Conservation (phyloP, 1,140 invertebrate genomes). For the Drosophila pandora region DNA sequence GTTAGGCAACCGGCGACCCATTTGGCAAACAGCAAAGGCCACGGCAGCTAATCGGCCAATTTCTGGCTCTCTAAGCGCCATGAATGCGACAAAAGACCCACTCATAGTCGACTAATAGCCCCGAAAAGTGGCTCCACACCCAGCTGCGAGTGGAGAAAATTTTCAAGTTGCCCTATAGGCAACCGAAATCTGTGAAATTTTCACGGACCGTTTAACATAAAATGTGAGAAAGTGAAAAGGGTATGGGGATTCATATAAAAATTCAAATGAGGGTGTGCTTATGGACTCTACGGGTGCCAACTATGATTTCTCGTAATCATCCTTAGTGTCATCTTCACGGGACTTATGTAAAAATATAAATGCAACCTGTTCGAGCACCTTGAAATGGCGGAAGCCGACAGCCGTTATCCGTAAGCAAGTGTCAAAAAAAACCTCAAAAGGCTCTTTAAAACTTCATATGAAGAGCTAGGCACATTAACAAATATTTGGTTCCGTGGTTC, state of each 20-base stretch:
- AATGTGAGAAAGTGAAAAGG: slow-evolving; percentile 67
- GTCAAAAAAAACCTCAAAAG: slow-evolving; percentile 46
- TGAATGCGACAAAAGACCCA: slow-evolving; percentile 29
- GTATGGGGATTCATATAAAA: slow-evolving; percentile 30
- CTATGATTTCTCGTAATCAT: not conserved
- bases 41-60: slow-evolving; percentile 2
- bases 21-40: slow-evolving; percentile 15
- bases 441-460: slow-evolving; percentile 37
- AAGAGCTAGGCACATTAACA: slow-evolving; percentile 63
- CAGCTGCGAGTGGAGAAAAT: slow-evolving; percentile 41
- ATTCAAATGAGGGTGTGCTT: slow-evolving; percentile 4
- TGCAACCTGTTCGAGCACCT: slow-evolving; percentile 26
- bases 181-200: slow-evolving; percentile 28
- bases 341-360: slow-evolving; percentile 27
- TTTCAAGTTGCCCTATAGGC: slow-evolving; percentile 3
- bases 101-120: slow-evolving; percentile 23
- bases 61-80: slow-evolving; percentile 16
- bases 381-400: slow-evolving; percentile 40
- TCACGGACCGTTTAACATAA: slow-evolving; percentile 50
- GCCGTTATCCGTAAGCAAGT: slow-evolving; percentile 15
- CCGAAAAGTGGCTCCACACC: slow-evolving; percentile 46
- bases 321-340: slow-evolving; percentile 1
- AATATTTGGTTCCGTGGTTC: slow-evolving; percentile 44
- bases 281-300: not conserved
- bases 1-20: slow-evolving; percentile 4